These are phyloP conservation scores for Ahaetulla prasina DNA, from an alignment of 2,113 vertebrate genomes.

Conservation along the genomic window DNA sequence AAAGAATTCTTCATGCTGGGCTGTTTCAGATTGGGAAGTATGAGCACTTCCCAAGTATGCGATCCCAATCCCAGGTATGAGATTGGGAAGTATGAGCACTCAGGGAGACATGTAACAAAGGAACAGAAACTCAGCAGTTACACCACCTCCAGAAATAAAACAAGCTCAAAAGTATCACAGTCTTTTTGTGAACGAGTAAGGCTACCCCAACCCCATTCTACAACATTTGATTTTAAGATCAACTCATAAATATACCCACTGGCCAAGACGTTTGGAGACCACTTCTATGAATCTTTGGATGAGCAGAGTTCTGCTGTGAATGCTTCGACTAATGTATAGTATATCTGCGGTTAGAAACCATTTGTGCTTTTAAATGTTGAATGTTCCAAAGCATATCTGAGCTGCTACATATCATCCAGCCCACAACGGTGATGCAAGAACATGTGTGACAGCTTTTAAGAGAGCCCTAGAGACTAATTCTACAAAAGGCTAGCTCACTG, in stretches of 20 bases:
- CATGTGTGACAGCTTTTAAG: constrained; percentile 47
- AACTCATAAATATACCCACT: neutral
- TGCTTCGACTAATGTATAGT: neutral
- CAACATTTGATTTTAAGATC: neutral
- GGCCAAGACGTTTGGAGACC: neutral
- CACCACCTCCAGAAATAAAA: neutral
- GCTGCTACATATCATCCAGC: constrained; percentile 28
- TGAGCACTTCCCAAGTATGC: no score
- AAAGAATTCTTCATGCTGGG: neutral
- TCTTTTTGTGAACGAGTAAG: neutral
- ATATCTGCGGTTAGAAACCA: neutral
- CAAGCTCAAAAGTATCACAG: neutral
- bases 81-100: neutral
- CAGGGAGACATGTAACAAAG: neutral
- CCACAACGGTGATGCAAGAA: constrained; percentile 42
- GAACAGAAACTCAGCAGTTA: neutral
- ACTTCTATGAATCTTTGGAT: neutral
- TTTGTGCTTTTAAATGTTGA: neutral
- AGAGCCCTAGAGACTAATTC: constrained; percentile 54
- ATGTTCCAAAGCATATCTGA: constrained; percentile 10
- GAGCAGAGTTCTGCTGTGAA: neutral
- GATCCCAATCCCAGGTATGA: no score
- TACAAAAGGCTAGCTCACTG: constrained; percentile 45
- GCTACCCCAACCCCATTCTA: neutral
- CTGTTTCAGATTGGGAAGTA: neutral